These are phyloP conservation scores for Osmoderma eremita DNA, from an alignment of 2,888 invertebrate genomes.

Conservation along the genomic window DNA sequence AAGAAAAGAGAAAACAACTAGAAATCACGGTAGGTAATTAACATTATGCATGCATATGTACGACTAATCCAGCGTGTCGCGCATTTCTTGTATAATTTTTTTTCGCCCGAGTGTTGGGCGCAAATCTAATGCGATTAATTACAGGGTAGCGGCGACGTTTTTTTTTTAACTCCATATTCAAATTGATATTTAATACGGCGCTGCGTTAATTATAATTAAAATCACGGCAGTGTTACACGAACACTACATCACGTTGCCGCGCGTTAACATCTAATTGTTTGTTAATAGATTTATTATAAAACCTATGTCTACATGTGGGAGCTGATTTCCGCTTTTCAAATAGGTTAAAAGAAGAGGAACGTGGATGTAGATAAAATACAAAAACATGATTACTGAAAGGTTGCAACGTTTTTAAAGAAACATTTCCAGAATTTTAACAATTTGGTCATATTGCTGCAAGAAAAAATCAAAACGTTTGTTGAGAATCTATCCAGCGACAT, in stretches of 20 bases:
- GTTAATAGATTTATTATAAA: conserved; percentile 1
- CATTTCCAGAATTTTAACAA: no score
- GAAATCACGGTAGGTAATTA: conserved; percentile 46
- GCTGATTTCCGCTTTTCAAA: no score
- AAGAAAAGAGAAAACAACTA: conserved; percentile 38
- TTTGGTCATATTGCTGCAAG: no score
- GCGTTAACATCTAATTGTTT: conserved; percentile 9
- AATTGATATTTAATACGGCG: conserved; percentile 12
- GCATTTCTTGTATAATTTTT: conserved; percentile 17
- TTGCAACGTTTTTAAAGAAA: no score
- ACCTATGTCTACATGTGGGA: no score
- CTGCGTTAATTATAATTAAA: conserved; percentile 27
- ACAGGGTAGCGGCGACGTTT: background rate
- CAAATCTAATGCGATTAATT: conserved; percentile 9
- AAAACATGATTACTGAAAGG: no score
- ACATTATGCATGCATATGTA: conserved; percentile 20
- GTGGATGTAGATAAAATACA: no score
- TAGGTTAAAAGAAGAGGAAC: no score
- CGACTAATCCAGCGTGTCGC: conserved; percentile 6
- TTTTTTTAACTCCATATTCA: background rate
- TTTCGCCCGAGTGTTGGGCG: background rate
- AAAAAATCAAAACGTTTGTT: no score
- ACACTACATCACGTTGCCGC: conserved; percentile 9
- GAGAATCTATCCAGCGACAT: no score
- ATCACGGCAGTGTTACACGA: conserved; percentile 22